Evolutionary conservation across 2,888 invertebrate genomes (phyloP).

Genomic region (Erynnis tages): DNA sequence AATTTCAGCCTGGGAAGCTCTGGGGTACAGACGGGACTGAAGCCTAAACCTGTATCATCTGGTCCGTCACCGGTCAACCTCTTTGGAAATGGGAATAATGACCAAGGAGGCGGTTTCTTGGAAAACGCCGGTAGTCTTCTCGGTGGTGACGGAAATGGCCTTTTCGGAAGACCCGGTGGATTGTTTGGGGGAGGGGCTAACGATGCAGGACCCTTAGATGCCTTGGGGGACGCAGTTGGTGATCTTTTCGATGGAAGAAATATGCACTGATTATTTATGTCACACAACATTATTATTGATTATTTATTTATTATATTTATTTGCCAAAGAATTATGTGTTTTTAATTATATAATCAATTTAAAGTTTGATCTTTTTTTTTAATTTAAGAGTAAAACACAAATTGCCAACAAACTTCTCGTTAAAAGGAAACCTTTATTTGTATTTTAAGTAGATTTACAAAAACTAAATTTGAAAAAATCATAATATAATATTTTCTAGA

Average conservation of each 20-base stretch:
- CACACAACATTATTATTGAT: not conserved
- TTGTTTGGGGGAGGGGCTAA: conserved; percentile 39
- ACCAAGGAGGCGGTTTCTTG: conserved; percentile 50
- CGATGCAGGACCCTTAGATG: conserved; percentile 60
- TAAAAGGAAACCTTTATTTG: no score
- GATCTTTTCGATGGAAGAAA: conserved; percentile 57
- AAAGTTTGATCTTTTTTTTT: no score
- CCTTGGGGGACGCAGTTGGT: conserved; percentile 66
- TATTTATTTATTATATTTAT: conserved; percentile 19
- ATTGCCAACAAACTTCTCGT: no score
- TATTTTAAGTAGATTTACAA: no score
- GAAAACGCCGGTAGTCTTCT: conserved; percentile 48
- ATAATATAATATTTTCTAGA: no score
- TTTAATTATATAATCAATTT: no score
- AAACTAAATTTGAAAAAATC: no score
- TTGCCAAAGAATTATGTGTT: no score
- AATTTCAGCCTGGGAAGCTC: conserved; percentile 63
- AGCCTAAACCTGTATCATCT: conserved; percentile 66
- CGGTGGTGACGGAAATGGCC: conserved; percentile 34
- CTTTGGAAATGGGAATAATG: conserved; percentile 55
- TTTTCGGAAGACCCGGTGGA: conserved; percentile 38
- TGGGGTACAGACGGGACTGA: conserved; percentile 70
- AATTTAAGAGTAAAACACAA: no score
- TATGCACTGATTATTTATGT: conserved; percentile 28
- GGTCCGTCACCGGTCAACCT: conserved; percentile 67